Evolutionary conservation across 1,140 invertebrate species (phyloP), one percentile per base, ranked within the genome.

Genomic region (Hetaerina americana): DNA sequence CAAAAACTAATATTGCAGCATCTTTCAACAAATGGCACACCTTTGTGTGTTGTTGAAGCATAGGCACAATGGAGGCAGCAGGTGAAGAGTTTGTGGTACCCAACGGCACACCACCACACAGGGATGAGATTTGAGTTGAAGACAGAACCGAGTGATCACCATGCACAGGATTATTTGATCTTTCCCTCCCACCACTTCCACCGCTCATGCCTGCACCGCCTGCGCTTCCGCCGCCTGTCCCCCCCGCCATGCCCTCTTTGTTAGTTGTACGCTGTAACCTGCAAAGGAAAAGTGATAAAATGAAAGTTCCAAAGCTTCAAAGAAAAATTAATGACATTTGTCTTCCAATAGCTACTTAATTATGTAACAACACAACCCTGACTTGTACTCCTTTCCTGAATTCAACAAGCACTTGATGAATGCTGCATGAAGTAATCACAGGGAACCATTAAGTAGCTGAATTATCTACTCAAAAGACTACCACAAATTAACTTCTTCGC

Each of bases 91-190:
- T 57, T 57, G 40, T 57, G 18, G 31, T 18, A 6, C 31, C 31
- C 10, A 57, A 12, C 22, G 15, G 40, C 10, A n/a, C 15, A 1
- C 15, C 40, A 12, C 72, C 29, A 40, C 69, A 83, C 80, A 83
- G 73, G 81, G 80, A 74, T 79, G 76, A 76, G 81, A 81, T 66
- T 78, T 81, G 70, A 81, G 82, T 79, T 69, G 25, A 27, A 70
- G 27, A 49, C 27, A 57, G 49, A 18, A 49, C 71, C 8, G 28
- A 40, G 49, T 69, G 67, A 27, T 82, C 81, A 75, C 79, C 81
- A 69, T 80, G 80, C 69, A 83, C 79, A 27, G 81, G 81, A 25
- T 28, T 68, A 68, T 28, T 68, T 3, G 25, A 18, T 68, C 67
- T 68, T 68, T 68, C 67, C 26, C 67, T 68, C 1, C 67, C 27